Base-by-base conservation (phyloP, 1,140 invertebrate species). In the Drosophila littoralis region DNA sequence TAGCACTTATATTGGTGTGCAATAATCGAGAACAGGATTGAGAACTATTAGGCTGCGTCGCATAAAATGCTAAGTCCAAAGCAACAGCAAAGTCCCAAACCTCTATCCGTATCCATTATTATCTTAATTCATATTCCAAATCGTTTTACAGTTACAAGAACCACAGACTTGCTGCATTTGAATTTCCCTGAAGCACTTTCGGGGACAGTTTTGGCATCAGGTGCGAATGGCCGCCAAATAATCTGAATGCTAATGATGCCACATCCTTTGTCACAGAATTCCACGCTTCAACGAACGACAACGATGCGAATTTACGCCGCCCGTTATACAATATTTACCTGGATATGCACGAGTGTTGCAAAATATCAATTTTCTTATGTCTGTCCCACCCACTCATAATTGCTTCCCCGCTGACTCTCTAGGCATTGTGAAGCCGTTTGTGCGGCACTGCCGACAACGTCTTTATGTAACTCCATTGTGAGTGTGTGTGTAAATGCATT, bases 241-340 rank as follows among this genome's bases (percentile, higher is more conserved):
- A 81, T 85, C 84, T 84, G 81, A 84, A 84, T 84, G 81, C 77
- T 77, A 84, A 84, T 85, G 81, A 84, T 81, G 74, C 77, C 77
- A 68, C 50, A 64, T 76, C 60, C 80, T 66, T 65, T 85, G 77
- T 76, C 48, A 52, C 36, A 8, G 38, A 43, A 8, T 54, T 40
- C 33, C 17, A 12, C 79, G 66, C 54, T 58, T 52, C 59, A 38
- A 61, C 75, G 73, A 81, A 73, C 77, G 73, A 66, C 72, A 77
- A 73, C 78, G 79, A 78, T 65, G 64, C 75, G 64, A 81, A 83
- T 83, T 84, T 83, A 83, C 79, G 79, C 80, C 79, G 65, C 55
- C 82, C 80, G 84, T 83, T 80, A 83, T 83, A 73, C 59, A 67
- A 72, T 84, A 73, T 80, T 76, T 36, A 46, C 58, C 8, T 46